Percentiles rank a stretch among this genome's conserved stretches.
Evolutionary conservation across 2,797 vertebrate species (phyloP).

Genomic region (Lepus townsendii): DNA sequence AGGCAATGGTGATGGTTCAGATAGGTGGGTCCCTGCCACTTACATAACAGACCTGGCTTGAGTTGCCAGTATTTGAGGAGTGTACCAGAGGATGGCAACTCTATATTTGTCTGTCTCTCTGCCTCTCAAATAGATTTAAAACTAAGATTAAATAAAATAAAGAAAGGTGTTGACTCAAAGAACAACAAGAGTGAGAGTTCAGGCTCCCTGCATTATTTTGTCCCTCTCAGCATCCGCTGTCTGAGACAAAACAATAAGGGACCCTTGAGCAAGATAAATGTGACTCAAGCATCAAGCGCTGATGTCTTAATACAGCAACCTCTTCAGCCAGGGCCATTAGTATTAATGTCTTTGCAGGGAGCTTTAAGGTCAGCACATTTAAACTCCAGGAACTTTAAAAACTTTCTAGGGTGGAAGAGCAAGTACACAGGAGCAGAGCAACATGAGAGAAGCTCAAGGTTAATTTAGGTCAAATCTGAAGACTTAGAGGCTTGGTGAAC

Average conservation of each 20-base stretch:
- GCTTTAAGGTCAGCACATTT: constrained; percentile 49
- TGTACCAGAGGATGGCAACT: too few species aligned
- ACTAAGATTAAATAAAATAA: too few species aligned
- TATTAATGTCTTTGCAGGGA: constrained; percentile 67
- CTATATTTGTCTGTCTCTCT: too few species aligned
- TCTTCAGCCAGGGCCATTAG: constrained; percentile 66
- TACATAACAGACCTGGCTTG: too few species aligned
- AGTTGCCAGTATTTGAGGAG: too few species aligned
- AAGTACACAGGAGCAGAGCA: not conserved
- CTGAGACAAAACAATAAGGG: not conserved
- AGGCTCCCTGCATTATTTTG: not conserved
- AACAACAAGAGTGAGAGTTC: not conserved
- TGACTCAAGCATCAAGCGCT: not conserved
- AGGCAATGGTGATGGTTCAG: too few species aligned
- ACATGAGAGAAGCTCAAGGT: constrained; percentile 18
- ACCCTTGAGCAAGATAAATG: not conserved
- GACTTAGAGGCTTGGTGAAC: not conserved
- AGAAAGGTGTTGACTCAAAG: too few species aligned
- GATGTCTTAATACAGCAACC: not conserved
- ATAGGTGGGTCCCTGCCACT: too few species aligned
- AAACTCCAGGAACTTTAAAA: constrained; percentile 61
- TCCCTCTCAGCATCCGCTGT: constrained; percentile 27
- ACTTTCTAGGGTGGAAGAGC: not conserved
- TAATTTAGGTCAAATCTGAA: constrained; percentile 54
- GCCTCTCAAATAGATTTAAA: too few species aligned